Conservation (phyloP, 2,113 vertebrate genomes). For the Phrynosoma platyrhinos region DNA sequence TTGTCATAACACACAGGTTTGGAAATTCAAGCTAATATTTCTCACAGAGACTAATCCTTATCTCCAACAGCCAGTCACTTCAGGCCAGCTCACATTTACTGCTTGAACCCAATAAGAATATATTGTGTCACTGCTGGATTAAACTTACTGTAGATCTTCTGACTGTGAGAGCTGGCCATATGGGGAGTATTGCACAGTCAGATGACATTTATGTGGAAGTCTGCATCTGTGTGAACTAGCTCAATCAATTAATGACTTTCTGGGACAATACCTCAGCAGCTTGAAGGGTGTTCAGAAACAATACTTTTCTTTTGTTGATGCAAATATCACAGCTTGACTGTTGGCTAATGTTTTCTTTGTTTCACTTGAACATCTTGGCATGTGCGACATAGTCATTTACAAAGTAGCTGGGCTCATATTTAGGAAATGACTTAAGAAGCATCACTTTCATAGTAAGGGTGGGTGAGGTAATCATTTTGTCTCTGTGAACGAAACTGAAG, state of each 20-base stretch:
- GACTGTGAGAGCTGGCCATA: not conserved
- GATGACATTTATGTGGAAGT: not conserved
- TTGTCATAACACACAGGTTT: no score
- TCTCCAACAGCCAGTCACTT: not conserved
- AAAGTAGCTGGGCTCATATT: slow-evolving; percentile 63
- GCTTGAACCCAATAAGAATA: not conserved
- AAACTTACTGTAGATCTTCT: not conserved
- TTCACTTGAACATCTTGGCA: slow-evolving; percentile 18
- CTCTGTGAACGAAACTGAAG: slow-evolving; percentile 60
- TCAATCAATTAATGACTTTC: not conserved
- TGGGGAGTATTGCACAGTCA: not conserved
- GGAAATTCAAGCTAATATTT: not conserved
- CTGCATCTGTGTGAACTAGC: not conserved
- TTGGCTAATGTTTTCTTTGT: not conserved
- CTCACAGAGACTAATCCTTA: not conserved
- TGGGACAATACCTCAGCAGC: not conserved
- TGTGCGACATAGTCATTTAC: slow-evolving; percentile 56
- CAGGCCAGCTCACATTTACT: not conserved
- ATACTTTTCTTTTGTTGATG: not conserved
- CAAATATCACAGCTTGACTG: not conserved
- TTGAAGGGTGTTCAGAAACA: not conserved
- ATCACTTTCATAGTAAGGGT: slow-evolving; percentile 20
- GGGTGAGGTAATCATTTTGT: slow-evolving; percentile 34
- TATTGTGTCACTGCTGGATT: not conserved
- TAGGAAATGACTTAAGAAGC: slow-evolving; percentile 68